A percentile compares a stretch with the other conserved stretches of the same genome.
These are phyloP conservation scores for Drosophila kuntzei DNA, from an alignment of 2,888 invertebrate species.

Conservation along the genomic window DNA sequence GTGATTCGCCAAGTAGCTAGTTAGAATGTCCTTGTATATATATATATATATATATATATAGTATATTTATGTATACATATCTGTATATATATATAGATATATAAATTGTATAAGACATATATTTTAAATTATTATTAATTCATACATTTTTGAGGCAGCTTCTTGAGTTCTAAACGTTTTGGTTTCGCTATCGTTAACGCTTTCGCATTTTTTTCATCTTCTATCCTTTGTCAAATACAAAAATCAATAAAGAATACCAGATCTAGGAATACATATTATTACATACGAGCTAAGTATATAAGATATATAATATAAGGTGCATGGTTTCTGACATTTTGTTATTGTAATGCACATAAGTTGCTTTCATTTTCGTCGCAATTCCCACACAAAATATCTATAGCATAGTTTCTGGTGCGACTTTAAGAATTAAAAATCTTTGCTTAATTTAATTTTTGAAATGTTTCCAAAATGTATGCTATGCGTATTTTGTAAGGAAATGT, in stretches of 20 bases:
- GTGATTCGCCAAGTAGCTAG: conserved; percentile 51
- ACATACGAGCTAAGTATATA: conserved; percentile 32
- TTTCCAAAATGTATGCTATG: conserved; percentile 6
- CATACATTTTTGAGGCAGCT: conserved; percentile 59
- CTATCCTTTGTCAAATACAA: not conserved
- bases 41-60: conserved; percentile 30
- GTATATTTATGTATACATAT: conserved; percentile 22
- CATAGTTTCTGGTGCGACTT: conserved; percentile 1
- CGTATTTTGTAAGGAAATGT: not conserved
- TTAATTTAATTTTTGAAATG: conserved; percentile 2
- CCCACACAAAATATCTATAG: not conserved
- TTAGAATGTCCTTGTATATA: conserved; percentile 46
- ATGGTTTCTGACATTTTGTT: conserved; percentile 32
- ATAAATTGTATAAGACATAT: conserved; percentile 41
- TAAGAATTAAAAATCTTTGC: not conserved
- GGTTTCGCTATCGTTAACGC: conserved; percentile 11
- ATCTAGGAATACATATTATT: conserved; percentile 39
- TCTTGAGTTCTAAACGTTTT: conserved; percentile 57
- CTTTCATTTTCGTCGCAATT: not conserved
- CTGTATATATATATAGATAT: conserved; percentile 32
- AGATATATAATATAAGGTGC: conserved; percentile 28
- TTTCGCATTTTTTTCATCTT: conserved; percentile 2
- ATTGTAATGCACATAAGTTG: conserved; percentile 54
- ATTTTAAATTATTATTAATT: conserved; percentile 31
- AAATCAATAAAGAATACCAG: conserved; percentile 31